A percentile compares a stretch with the other conserved stretches of the same genome.
Evolutionary conservation across 2,797 vertebrate genomes (phyloP).

Genomic region (Peromyscus attwateri): DNA sequence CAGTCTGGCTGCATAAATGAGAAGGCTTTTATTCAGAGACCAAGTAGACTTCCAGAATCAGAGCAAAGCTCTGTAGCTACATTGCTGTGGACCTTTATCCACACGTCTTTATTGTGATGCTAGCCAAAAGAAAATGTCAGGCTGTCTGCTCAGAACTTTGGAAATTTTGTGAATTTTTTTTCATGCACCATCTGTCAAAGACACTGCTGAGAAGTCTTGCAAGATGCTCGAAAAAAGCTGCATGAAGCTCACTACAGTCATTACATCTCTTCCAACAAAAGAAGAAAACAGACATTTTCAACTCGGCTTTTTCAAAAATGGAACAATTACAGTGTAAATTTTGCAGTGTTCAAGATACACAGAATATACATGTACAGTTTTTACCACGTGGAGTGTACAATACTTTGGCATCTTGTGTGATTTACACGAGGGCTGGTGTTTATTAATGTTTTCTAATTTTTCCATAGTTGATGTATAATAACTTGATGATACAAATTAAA

Average conservation of each 20-base stretch:
- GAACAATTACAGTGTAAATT: constrained; percentile 69
- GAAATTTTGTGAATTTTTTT: constrained; percentile 73
- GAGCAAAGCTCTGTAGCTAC: constrained; percentile 74
- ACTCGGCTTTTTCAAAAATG: constrained; percentile 63
- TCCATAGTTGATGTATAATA: constrained; percentile 78
- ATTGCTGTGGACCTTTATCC: constrained; percentile 76
- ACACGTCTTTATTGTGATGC: constrained; percentile 66
- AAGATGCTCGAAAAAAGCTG: constrained; percentile 68
- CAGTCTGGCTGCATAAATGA: constrained; percentile 89
- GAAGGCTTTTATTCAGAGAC: constrained; percentile 64
- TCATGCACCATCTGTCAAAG: constrained; percentile 67
- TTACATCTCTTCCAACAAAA: constrained; percentile 76
- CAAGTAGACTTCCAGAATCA: constrained; percentile 63
- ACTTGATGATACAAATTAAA: constrained; percentile 80
- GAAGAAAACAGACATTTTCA: constrained; percentile 49
- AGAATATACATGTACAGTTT: constrained; percentile 79
- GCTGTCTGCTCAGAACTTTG: constrained; percentile 72
- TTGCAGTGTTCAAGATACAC: constrained; percentile 67
- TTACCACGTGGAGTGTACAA: constrained; percentile 73
- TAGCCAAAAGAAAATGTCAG: constrained; percentile 74
- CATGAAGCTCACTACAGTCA: constrained; percentile 51
- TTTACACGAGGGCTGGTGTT: constrained; percentile 85
- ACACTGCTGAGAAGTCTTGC: constrained; percentile 69
- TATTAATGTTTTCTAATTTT: constrained; percentile 84
- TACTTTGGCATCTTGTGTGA: constrained; percentile 79